Evolutionary conservation across 2,888 invertebrate genomes (phyloP).

Genomic region (Mesorhabditis belari): DNA sequence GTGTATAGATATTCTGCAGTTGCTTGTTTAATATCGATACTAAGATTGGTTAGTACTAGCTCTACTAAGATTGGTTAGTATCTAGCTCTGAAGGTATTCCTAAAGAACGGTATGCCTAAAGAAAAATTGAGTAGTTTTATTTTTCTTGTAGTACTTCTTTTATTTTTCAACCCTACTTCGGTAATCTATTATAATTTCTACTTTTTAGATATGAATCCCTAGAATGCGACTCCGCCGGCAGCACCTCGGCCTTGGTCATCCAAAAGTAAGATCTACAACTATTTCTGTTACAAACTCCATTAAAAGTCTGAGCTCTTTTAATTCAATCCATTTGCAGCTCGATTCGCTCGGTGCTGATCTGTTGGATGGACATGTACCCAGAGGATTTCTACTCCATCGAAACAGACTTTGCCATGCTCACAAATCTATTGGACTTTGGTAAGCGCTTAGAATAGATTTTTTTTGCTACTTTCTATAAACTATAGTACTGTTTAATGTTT

Average conservation of each 20-base stretch:
- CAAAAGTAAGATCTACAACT: conserved; percentile 23
- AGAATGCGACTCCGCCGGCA: conserved; percentile 33
- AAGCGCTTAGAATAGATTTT: conserved; percentile 11
- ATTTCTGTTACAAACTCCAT: neutral
- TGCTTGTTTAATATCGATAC: no score
- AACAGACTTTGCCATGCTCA: conserved; percentile 66
- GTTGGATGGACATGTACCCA: conserved; percentile 94
- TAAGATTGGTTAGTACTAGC: no score
- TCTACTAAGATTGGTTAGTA: no score
- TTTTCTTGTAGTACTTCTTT: no score
- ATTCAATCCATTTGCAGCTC: conserved; percentile 51
- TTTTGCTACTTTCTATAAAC: neutral
- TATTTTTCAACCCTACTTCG: no score
- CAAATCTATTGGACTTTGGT: conserved; percentile 72
- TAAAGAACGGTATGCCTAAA: no score
- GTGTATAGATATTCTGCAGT: no score
- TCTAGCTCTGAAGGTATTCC: no score
- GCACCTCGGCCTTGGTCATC: conserved; percentile 31
- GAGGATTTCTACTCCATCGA: conserved; percentile 81
- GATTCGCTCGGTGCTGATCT: conserved; percentile 65
- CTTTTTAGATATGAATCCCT: conserved; percentile 23
- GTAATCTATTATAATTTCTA: no score
- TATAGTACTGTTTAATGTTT: neutral
- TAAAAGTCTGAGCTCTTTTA: neutral
- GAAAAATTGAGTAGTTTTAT: no score